Conservation (phyloP, 2,888 invertebrate genomes). For the Trypoxylon attenuatum region DNA sequence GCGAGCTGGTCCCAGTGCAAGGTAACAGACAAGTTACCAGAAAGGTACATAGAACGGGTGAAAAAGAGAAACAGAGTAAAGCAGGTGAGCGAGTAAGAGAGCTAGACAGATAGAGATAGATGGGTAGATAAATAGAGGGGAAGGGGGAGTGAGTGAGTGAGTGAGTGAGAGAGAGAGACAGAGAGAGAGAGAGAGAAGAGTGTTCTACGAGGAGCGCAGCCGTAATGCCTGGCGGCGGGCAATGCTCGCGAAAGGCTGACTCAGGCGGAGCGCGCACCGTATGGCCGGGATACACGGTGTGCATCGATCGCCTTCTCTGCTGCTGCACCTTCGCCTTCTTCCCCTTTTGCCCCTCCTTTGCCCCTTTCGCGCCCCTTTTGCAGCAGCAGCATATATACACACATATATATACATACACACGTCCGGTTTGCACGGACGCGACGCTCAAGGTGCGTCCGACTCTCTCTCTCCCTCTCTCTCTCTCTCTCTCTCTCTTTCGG, state of each 20-base stretch:
- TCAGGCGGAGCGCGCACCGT: conserved; percentile 57
- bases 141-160: not conserved
- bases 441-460: too few relatives aligned
- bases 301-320: conserved; percentile 51
- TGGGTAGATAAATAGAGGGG: not conserved
- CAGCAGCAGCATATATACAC: too few relatives aligned
- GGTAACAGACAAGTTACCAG: too few relatives aligned
- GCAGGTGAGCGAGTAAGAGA: too few relatives aligned
- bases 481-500: not conserved
- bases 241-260: conserved; percentile 60
- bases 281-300: conserved; percentile 59
- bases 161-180: not conserved
- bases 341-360: conserved; percentile 14
- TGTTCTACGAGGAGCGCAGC: conserved; percentile 56
- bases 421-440: too few relatives aligned
- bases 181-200: too few relatives aligned
- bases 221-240: conserved; percentile 54
- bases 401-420: too few relatives aligned
- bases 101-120: not conserved
- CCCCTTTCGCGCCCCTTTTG: too few relatives aligned
- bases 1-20: too few relatives aligned
- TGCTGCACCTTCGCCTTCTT: conserved; percentile 47
- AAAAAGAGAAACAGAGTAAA: too few relatives aligned
- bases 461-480: not conserved
- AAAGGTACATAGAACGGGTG: too few relatives aligned